Base-by-base conservation (phyloP, 2,888 invertebrate genomes). In the Coenonympha arcania region DNA sequence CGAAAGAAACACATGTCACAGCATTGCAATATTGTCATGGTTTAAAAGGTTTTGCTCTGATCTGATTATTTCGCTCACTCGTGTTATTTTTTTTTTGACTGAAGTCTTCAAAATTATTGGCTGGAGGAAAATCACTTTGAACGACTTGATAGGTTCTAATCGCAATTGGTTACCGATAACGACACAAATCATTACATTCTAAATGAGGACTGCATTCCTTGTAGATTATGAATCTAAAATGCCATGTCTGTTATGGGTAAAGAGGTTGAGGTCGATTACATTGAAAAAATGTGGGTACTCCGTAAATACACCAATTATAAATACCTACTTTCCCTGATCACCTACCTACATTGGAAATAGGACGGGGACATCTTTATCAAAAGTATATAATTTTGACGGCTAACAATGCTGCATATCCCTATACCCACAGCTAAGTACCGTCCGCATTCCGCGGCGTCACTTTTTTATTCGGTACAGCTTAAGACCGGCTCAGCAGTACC, bases 401-500 rank as follows among this genome's bases (percentile, higher is more conserved):
- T 45, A 46, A 52, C 26, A 43, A 36, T 24, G 18, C 13, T 43
- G 6, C 44, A 40, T 22, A 15, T 22, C 39, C 13, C 22, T 8
- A 18, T 18, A 34, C 42, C 36, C 56, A 58, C 48, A 57, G 55
- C 53, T 66, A 69, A 69, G 70, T 70, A 68, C 71, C 65, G 76
- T 73, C 76, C 76, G 72, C 82, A 84, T 85, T 84, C 83, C 79
- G 69, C 66, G 56, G 65, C 62, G 68, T 69, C 71, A 71, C 71
- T 76, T 79, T 71, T 79, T 83, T 79, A 77, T 80, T 81, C 76
- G 74, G 74, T 76, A 70, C 61, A 59, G 62, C 56, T 78, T 79
- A 80, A n/a, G 79, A 74, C 73, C 79, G 80, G 80, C 78, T 82
- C 80, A 76, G 75, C 81, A 78, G 81, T 83, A 81, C 80, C 72